Evolutionary conservation across 2,888 invertebrate species (phyloP).

Genomic region (Drosophila ustulata): DNA sequence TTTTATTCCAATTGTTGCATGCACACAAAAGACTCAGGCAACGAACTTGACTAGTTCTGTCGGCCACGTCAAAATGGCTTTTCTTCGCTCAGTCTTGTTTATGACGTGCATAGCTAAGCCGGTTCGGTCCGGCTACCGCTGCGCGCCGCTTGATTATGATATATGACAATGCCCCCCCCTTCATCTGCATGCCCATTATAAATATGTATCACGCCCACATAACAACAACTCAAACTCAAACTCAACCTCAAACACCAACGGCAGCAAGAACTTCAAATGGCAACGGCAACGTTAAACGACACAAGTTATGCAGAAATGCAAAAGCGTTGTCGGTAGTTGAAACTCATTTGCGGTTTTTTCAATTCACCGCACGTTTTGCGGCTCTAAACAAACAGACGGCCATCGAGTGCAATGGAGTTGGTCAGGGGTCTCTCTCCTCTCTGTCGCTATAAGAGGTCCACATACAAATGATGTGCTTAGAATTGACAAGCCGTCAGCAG

Average conservation of each 20-base stretch:
- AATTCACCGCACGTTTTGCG: constrained; percentile 76
- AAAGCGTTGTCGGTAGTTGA: constrained; percentile 60
- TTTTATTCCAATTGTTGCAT: constrained; percentile 36
- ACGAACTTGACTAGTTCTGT: constrained; percentile 67
- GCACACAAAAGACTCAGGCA: constrained; percentile 67
- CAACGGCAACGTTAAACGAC: constrained; percentile 30
- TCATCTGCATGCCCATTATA: constrained; percentile 32
- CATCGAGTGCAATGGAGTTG: constrained; percentile 48
- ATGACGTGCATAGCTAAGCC: constrained; percentile 52
- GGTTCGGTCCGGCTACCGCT: constrained; percentile 39
- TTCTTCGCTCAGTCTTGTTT: constrained; percentile 49
- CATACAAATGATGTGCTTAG: constrained; percentile 69
- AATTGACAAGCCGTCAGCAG: constrained; percentile 74
- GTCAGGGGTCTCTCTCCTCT: constrained; percentile 31
- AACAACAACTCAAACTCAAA: constrained; percentile 6
- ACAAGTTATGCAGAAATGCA: constrained; percentile 69
- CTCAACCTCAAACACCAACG: constrained; percentile 12
- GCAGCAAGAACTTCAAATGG: constrained; percentile 1
- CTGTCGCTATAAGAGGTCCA: constrained; percentile 24
- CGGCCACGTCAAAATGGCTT: constrained; percentile 52
- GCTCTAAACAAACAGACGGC: constrained; percentile 62
- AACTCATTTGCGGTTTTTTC: constrained; percentile 75
- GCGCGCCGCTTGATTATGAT: constrained; percentile 66
- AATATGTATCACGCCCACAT: constrained; percentile 47
- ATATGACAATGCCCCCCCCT: constrained; percentile 57